phyloP scores from a whole-genome alignment of 1,140 invertebrate species.

The Aphelinus certus region DNA sequence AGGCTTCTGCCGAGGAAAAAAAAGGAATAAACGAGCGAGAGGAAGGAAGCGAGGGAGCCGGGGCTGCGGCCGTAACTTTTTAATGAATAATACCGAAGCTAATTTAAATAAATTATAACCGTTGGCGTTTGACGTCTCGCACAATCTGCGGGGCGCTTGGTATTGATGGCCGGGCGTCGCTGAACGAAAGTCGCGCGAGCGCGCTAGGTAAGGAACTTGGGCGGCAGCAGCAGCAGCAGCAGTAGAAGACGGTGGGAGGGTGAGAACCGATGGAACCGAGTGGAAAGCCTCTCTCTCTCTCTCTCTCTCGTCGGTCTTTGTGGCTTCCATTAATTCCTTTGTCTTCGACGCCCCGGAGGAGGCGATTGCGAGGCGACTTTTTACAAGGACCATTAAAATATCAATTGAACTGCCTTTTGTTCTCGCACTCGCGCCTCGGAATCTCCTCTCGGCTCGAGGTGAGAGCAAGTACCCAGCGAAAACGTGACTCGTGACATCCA shows the following conservation, averaged over 20 bases:
- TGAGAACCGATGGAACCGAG: slow-evolving; percentile 37
- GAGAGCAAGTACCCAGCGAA: too few species aligned
- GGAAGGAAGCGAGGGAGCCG: not conserved
- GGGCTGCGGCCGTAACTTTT: slow-evolving; percentile 52
- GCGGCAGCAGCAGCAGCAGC: slow-evolving; percentile 38
- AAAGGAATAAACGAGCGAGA: slow-evolving; percentile 7
- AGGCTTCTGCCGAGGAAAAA: slow-evolving; percentile 18
- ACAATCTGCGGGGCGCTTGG: slow-evolving; percentile 17
- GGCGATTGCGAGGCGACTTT: slow-evolving; percentile 49
- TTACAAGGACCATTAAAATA: slow-evolving; percentile 62
- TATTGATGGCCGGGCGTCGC: slow-evolving; percentile 30
- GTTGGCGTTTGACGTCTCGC: slow-evolving; percentile 53
- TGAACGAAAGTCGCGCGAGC: not conserved
- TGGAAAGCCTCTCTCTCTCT: slow-evolving; percentile 12
- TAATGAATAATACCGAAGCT: slow-evolving; percentile 58
- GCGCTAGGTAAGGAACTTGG: not conserved
- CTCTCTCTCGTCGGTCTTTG: slow-evolving; percentile 40
- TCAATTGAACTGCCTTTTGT: slow-evolving; percentile 56
- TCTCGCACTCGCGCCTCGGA: not conserved
- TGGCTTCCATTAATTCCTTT: slow-evolving; percentile 65
- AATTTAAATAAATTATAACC: slow-evolving; percentile 62
- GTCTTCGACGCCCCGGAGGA: slow-evolving; percentile 50
- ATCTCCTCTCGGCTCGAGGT: too few species aligned
- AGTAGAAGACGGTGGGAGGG: slow-evolving; percentile 40
- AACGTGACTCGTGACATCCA: too few species aligned